phyloP scores from a whole-genome alignment of 2,888 invertebrate species.

The Acronicta alni region DNA sequence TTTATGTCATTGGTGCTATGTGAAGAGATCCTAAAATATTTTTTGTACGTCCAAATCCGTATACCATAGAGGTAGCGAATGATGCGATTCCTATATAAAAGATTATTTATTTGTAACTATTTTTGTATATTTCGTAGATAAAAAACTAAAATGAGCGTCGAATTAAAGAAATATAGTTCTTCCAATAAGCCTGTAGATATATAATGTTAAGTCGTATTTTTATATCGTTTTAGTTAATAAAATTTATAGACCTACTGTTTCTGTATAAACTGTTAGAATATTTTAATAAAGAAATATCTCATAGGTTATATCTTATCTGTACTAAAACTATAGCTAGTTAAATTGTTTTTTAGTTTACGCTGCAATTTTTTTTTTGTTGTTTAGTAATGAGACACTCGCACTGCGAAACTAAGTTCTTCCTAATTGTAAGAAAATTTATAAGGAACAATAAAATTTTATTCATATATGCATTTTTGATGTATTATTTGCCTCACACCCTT shows the following conservation, averaged over 20 bases:
- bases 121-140: conserved; percentile 83
- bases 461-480: conserved; percentile 76
- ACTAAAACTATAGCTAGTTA: conserved; percentile 79
- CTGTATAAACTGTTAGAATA: conserved; percentile 85
- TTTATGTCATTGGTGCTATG: conserved; percentile 73
- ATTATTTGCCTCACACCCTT: conserved; percentile 45
- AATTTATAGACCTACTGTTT: conserved; percentile 68
- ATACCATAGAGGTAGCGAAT: conserved; percentile 68
- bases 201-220: conserved; percentile 70
- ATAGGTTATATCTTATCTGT: conserved; percentile 77
- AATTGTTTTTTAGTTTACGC: conserved; percentile 75
- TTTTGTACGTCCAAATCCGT: conserved; percentile 66
- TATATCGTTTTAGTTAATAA: conserved; percentile 63
- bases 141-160: conserved; percentile 66
- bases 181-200: conserved; percentile 86
- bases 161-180: conserved; percentile 73
- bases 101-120: conserved; percentile 88
- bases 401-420: conserved; percentile 84
- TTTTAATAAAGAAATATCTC: conserved; percentile 81
- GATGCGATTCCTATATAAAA: conserved; percentile 80
- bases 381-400: conserved; percentile 77
- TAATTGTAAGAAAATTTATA: conserved; percentile 87
- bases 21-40: conserved; percentile 63
- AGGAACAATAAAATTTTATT: conserved; percentile 84
- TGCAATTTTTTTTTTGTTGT: conserved; percentile 76